A percentile compares a stretch with the other conserved stretches of the same genome.
These are phyloP conservation scores for Lycopodina hypogea DNA, from an alignment of 37 sponge, comb jelly and placozoan species.

Conservation along the genomic window DNA sequence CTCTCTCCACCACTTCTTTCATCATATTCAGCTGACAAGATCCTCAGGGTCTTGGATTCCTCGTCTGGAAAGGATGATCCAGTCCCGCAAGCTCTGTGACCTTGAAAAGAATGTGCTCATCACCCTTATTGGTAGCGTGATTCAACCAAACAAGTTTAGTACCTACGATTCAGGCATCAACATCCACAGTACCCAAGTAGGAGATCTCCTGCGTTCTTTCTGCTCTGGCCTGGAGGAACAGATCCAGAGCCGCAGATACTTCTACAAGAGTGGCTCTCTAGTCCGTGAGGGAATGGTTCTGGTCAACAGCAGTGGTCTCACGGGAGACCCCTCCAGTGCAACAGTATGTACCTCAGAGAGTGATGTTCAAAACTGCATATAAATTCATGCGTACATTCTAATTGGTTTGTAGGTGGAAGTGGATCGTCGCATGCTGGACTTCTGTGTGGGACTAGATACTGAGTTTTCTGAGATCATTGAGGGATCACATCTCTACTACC, in stretches of 20 bases:
- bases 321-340: conserved; percentile 73
- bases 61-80: conserved; percentile 67
- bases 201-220: conserved; percentile 69
- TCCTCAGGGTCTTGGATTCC: conserved; percentile 53
- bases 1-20: not conserved
- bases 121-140: conserved; percentile 64
- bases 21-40: conserved; percentile 54
- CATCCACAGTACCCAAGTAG: conserved; percentile 58
- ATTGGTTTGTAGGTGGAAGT: conserved; percentile 53
- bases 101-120: conserved; percentile 80
- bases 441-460: conserved; percentile 88
- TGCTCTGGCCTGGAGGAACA: conserved; percentile 62
- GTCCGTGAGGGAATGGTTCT: conserved; percentile 75
- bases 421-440: conserved; percentile 86
- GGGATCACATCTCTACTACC: conserved; percentile 82
- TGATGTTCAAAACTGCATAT: not conserved
- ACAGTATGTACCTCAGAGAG: conserved; percentile 15
- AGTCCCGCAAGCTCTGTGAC: conserved; percentile 53
- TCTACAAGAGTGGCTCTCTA: conserved; percentile 73
- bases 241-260: conserved; percentile 63
- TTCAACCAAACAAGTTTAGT: conserved; percentile 73
- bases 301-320: conserved; percentile 58
- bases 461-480: conserved; percentile 89
- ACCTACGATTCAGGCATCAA: conserved; percentile 38
- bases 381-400: not conserved